These are phyloP conservation scores for Dasypogon diadema DNA, from an alignment of 2,888 invertebrate genomes.

Conservation along the genomic window DNA sequence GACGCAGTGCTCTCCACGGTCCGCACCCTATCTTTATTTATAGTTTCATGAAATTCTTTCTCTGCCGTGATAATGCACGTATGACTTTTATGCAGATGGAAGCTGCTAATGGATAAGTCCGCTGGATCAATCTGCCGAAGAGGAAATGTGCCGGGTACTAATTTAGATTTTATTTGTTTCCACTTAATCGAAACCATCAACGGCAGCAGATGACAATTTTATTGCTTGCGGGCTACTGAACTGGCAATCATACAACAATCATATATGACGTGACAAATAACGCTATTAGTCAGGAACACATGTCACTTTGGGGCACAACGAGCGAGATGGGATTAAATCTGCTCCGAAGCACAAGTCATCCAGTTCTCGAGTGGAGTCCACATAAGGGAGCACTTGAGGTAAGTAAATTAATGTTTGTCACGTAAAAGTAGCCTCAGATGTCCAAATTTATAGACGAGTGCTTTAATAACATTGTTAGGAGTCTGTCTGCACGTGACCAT, in stretches of 20 bases:
- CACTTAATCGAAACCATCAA: conserved; percentile 54
- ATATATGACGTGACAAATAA: conserved; percentile 51
- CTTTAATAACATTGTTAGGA: conserved; percentile 52
- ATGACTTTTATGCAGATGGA: conserved; percentile 55
- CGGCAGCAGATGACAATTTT: conserved; percentile 53
- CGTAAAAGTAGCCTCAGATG: conserved; percentile 55
- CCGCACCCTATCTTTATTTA: conserved; percentile 40
- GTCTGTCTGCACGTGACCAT: conserved; percentile 52
- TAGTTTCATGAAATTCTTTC: conserved; percentile 50
- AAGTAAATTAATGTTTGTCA: conserved; percentile 55
- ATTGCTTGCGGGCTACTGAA: conserved; percentile 44
- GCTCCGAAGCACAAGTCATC: conserved; percentile 17
- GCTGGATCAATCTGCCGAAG: conserved; percentile 28
- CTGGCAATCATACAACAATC: conserved; percentile 4
- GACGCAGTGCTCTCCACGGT: conserved; percentile 1
- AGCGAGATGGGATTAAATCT: conserved; percentile 48
- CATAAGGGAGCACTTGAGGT: not conserved
- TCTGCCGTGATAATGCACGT: conserved; percentile 51
- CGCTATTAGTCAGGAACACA: conserved; percentile 50
- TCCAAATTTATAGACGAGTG: conserved; percentile 51
- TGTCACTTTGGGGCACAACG: conserved; percentile 29
- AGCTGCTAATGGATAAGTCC: conserved; percentile 53
- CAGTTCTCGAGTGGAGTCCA: not conserved
- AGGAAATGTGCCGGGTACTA: conserved; percentile 21
- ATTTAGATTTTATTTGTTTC: conserved; percentile 41